Evolutionary conservation across 2,797 vertebrate genomes (phyloP).

Genomic region (Spinibarbus caldwelli): DNA sequence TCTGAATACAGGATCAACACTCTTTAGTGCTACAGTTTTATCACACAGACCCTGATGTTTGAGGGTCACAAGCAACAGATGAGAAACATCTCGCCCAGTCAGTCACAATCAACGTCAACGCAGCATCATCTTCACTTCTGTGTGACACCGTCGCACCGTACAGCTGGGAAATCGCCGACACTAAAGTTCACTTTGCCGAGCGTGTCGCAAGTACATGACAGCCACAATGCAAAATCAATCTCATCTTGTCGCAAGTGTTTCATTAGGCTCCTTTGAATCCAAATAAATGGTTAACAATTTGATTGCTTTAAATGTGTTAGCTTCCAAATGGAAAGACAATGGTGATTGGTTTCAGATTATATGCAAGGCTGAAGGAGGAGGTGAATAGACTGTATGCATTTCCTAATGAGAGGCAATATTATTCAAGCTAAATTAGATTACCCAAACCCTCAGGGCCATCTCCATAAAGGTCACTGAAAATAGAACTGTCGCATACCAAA

Average conservation of each 20-base stretch:
- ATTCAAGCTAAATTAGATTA: conserved; percentile 76
- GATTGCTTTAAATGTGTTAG: conserved; percentile 5
- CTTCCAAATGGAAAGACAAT: conserved; percentile 59
- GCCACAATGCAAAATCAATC: conserved; percentile 7
- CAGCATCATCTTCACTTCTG: conserved; percentile 38
- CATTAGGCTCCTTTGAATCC: conserved; percentile 11
- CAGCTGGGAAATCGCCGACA: conserved; percentile 3
- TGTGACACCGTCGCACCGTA: background rate
- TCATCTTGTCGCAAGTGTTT: background rate
- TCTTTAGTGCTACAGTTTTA: conserved; percentile 1
- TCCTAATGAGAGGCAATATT: conserved; percentile 74
- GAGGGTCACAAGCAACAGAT: conserved; percentile 58
- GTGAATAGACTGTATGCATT: conserved; percentile 65
- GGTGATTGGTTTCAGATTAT: conserved; percentile 75
- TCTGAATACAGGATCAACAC: conserved; percentile 25
- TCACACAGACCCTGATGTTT: conserved; percentile 20
- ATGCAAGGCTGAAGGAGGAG: conserved; percentile 64
- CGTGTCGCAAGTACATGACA: background rate
- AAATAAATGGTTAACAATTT: conserved; percentile 9
- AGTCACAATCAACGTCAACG: conserved; percentile 43
- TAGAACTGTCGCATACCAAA: conserved; percentile 60
- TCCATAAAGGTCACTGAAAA: conserved; percentile 71
- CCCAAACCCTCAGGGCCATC: conserved; percentile 64
- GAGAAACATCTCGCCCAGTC: conserved; percentile 49
- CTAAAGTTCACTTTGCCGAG: background rate